Evolutionary conservation across 2,888 invertebrate species (phyloP).

Genomic region (Silvanus unidentatus): DNA sequence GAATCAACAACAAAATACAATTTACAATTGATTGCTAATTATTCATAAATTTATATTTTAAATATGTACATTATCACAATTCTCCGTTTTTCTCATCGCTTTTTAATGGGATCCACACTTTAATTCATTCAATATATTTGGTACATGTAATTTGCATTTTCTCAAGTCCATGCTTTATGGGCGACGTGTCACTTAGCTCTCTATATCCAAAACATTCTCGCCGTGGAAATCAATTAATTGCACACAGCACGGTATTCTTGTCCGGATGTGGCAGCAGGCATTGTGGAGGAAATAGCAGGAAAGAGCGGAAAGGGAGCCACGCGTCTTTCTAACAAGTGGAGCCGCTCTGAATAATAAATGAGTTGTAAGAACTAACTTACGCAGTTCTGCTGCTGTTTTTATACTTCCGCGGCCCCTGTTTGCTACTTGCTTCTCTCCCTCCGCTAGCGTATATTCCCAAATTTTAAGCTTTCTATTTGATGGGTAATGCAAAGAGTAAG

Average conservation of each 20-base stretch:
- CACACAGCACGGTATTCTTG: conserved; percentile 30
- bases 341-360: conserved; percentile 45
- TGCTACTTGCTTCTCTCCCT: not conserved
- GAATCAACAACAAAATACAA: not conserved
- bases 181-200: too few species aligned
- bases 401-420: conserved; percentile 35
- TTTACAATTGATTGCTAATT: too few species aligned
- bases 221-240: conserved; percentile 29
- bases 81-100: too few species aligned
- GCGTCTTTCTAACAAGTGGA: conserved; percentile 33
- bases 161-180: too few species aligned
- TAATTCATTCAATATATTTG: too few species aligned
- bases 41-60: too few species aligned
- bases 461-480: conserved; percentile 40
- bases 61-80: too few species aligned
- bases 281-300: conserved; percentile 39
- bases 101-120: too few species aligned
- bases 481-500: conserved; percentile 17
- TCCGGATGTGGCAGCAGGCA: conserved; percentile 40
- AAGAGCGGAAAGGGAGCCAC: conserved; percentile 26
- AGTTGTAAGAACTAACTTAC: conserved; percentile 48
- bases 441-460: conserved; percentile 34
- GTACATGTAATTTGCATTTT: too few species aligned
- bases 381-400: conserved; percentile 41
- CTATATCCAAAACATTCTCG: too few species aligned